Percentiles rank a stretch among this genome's conserved stretches.
Conservation (phyloP, 64 coral and sea anemone species). For the Porites australiensis region DNA sequence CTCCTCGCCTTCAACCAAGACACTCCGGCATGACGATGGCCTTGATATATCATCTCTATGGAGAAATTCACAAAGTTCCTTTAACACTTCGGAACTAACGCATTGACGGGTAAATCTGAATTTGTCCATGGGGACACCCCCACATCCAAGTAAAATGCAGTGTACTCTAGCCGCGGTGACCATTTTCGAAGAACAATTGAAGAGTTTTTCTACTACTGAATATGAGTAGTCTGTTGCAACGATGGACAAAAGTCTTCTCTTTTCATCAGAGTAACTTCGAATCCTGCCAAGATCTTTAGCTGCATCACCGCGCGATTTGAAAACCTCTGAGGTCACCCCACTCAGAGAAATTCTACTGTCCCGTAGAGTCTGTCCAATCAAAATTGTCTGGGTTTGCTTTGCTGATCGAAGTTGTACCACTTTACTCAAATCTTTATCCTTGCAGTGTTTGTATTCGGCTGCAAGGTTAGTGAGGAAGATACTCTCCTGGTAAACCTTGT, state of each 20-base stretch:
- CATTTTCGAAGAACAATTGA: constrained; percentile 2
- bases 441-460: too few species aligned
- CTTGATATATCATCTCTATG: background rate
- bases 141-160: constrained; percentile 33
- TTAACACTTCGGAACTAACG: background rate
- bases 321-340: background rate
- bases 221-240: background rate
- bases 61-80: constrained; percentile 14
- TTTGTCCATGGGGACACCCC: background rate
- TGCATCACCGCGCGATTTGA: constrained; percentile 21
- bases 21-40: background rate
- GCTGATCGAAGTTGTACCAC: background rate
- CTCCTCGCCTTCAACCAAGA: constrained; percentile 19
- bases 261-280: constrained; percentile 6
- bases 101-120: constrained; percentile 22
- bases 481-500: background rate
- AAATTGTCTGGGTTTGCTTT: constrained; percentile 20
- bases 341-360: background rate
- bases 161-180: constrained; percentile 11
- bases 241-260: background rate
- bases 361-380: constrained; percentile 7
- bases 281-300: background rate
- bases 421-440: constrained; percentile 14
- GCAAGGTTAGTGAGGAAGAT: too few species aligned
- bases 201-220: background rate